Conservation (phyloP, 2,888 invertebrate species). For the Mythimna impura region DNA sequence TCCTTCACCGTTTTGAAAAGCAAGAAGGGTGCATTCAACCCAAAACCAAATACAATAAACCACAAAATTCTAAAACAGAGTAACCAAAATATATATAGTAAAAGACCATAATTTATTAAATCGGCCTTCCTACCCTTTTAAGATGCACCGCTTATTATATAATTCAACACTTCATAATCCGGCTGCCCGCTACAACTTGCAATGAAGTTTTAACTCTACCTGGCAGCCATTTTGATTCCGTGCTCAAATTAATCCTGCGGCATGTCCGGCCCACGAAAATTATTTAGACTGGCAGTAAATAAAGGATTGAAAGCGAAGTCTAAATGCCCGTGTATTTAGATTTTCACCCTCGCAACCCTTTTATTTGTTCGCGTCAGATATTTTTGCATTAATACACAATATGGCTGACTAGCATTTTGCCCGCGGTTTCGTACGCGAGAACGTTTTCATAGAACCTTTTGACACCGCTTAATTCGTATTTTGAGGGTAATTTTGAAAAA, state of each 20-base stretch:
- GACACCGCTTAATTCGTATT: too few relatives aligned
- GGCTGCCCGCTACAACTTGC: conserved; percentile 74
- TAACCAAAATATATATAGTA: conserved; percentile 42
- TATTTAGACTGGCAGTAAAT: conserved; percentile 85
- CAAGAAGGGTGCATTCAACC: conserved; percentile 27
- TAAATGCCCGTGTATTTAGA: conserved; percentile 85
- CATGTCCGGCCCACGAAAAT: conserved; percentile 81
- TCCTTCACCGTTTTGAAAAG: too few relatives aligned
- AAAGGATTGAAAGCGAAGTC: conserved; percentile 81
- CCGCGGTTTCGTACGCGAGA: too few relatives aligned
- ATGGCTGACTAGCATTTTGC: conserved; percentile 55
- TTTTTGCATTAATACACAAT: conserved; percentile 79
- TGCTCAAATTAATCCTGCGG: conserved; percentile 84
- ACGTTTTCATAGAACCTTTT: too few relatives aligned
- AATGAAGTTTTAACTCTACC: conserved; percentile 73
- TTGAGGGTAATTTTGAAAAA: too few relatives aligned
- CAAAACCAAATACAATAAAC: conserved; percentile 33
- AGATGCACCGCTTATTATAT: conserved; percentile 67
- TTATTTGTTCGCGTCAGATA: conserved; percentile 77
- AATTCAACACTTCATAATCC: conserved; percentile 78
- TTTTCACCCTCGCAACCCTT: conserved; percentile 76
- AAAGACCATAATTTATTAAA: conserved; percentile 62
- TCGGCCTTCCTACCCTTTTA: conserved; percentile 62
- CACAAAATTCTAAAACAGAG: conserved; percentile 43
- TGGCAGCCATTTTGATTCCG: conserved; percentile 81